Base-by-base conservation (phyloP, 2,113 vertebrate genomes). In the Trogon melanurus region DNA sequence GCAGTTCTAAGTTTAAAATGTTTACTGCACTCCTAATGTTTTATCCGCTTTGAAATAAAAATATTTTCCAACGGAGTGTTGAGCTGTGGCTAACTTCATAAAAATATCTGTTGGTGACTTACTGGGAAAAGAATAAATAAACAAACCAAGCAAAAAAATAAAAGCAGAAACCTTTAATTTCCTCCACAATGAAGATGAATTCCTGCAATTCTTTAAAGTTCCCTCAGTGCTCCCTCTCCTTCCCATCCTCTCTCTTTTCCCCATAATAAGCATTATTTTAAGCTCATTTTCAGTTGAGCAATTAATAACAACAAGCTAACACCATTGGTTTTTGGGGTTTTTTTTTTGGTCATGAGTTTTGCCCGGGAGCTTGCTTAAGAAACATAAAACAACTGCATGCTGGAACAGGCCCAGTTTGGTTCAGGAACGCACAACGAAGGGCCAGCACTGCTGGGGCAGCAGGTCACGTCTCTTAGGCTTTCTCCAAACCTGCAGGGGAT, bases 111-210 rank as follows among this genome's bases (percentile, higher is more conserved):
- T 48, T 61, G 45, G 85, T 62, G 88, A 86, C 92, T 94, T 91
- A 75, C 57, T 87, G 85, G 74, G 91, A 93, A 79, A 85, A 65
- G 78, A 95, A 67, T 38, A 96, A 97, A 95, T 70, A 95, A 97
- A 94, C 95, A 84, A 91, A 85, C 41, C 2, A 34, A 78, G 19
- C 19, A 66, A 51, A 54, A 48, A 62, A 53, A 4, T 12, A 26
- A 14, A 17, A 7, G 22, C 76, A 87, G 89, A 91, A 97, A 61
- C 53, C 65, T 92, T 92, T 82, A 4, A 91, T 95, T 94, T 95
- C 66, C 75, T 95, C 69, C 41, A 88, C 79, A 91, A 84, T 54
- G 88, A 78, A 88, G 73, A 91, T 15, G 1, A 88, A 91, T 90
- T 90, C 64, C 21, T 88, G 38, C 4, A 12, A 10, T 69, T 85